A percentile compares a stretch with the other conserved stretches of the same genome.
phyloP scores from a whole-genome alignment of 2,888 invertebrate species.

The Drosophila emarginata region DNA sequence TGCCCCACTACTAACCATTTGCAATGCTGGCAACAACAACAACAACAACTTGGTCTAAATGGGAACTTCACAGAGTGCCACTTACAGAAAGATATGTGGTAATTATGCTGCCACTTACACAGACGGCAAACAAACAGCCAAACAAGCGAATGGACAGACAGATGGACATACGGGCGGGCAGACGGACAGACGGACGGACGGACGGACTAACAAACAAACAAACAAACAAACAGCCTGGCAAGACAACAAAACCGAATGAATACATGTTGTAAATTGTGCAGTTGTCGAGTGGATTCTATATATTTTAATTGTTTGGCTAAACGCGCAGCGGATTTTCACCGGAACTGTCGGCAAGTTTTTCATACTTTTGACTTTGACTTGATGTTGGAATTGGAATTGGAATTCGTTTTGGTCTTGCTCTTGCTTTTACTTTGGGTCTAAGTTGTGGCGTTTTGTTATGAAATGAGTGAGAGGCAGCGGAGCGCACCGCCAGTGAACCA shows the following conservation, averaged over 20 bases:
- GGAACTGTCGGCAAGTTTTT: constrained; percentile 63
- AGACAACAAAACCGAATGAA: constrained; percentile 9
- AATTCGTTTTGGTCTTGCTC: background rate
- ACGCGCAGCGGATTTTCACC: constrained; percentile 70
- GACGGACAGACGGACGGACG: background rate
- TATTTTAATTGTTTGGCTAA: constrained; percentile 62
- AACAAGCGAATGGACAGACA: constrained; percentile 18
- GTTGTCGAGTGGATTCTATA: constrained; percentile 67
- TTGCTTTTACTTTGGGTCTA: constrained; percentile 16
- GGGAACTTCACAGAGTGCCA: constrained; percentile 70
- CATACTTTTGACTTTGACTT: constrained; percentile 25
- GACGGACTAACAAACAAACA: background rate
- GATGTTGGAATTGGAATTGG: background rate
- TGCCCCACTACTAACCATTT: constrained; percentile 40
- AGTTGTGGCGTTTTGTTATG: constrained; percentile 57
- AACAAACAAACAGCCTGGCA: constrained; percentile 14
- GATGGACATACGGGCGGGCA: background rate
- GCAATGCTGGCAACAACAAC: background rate
- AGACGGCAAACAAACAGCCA: constrained; percentile 29
- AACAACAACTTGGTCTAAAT: constrained; percentile 56
- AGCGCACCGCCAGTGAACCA: constrained; percentile 51
- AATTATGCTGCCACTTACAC: constrained; percentile 72
- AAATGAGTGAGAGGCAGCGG: constrained; percentile 56
- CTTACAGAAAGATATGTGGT: constrained; percentile 74
- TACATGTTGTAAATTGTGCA: constrained; percentile 54